Evolutionary conservation across 2,113 vertebrate species (phyloP), one percentile per base, ranked within the genome.

Genomic region (Centropus bengalensis): DNA sequence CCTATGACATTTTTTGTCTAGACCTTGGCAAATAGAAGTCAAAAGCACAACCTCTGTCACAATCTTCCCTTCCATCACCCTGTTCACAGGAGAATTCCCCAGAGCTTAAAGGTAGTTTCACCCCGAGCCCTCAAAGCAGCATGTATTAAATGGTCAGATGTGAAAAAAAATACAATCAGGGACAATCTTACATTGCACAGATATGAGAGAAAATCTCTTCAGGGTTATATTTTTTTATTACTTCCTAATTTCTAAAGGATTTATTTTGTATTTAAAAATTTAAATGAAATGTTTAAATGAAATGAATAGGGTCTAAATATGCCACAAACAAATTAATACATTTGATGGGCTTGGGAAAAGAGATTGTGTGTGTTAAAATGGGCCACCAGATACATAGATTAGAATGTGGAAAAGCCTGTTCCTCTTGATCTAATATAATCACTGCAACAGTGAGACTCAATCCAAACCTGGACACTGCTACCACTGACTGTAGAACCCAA

Each of bases 141-240:
- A 4, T n/a, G 7, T n/a, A 33, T 20, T 40, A 38, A 73, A 63
- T 18, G 27, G 18, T 5, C n/a, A 75, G 14, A 54, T 49, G 10
- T 22, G 10, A 14, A 51, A 86, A 75, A 82, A 74, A 7, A 6
- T 2, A 63, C 28, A 4, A 51, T 44, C 28, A 70, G 69, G 16
- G n/a, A 44, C 22, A 58, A 14, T 27, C 21, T 36, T 84, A 54
- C 0, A 1, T 17, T 82, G 27, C 26, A 49, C 5, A 22, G 33
- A 15, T 28, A 42, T 40, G 45, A 73, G 42, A 70, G 10, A 73
- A 55, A 54, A 4, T 69, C 23, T 58, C 8, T 67, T 84, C 20
- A 33, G 3, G 26, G 10, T 42, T 79, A 51, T 4, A 4, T 0
- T 3, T 12, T 1, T 63, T 80, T 62, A 10, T 21, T 62, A 45